Evolutionary conservation across 2,797 vertebrate species (phyloP).

Genomic region (Trematomus bernacchii): DNA sequence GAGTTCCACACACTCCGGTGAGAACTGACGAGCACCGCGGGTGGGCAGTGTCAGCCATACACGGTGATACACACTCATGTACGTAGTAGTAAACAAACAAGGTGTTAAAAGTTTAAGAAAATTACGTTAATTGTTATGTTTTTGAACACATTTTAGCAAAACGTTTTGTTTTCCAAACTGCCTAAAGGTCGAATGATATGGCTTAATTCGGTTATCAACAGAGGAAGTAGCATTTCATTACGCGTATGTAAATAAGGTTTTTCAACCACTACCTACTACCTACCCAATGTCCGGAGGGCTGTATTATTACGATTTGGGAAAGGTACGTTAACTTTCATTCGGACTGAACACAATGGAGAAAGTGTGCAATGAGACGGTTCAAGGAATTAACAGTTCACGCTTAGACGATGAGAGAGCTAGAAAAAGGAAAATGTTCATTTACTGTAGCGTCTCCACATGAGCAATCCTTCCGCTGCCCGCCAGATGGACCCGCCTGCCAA

Average conservation of each 20-base stretch:
- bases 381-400: neutral
- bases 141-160: neutral
- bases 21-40: slow-evolving; percentile 70
- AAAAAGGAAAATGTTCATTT: too few relatives aligned
- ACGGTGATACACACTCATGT: slow-evolving; percentile 7
- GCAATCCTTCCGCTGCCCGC: slow-evolving; percentile 64
- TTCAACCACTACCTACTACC: neutral
- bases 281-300: neutral
- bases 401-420: too few relatives aligned
- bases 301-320: neutral
- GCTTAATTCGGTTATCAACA: neutral
- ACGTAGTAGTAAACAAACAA: slow-evolving; percentile 22
- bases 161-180: neutral
- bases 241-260: neutral
- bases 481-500: slow-evolving; percentile 77
- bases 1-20: slow-evolving; percentile 73
- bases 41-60: slow-evolving; percentile 44
- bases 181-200: neutral
- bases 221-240: neutral
- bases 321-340: slow-evolving; percentile 15
- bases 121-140: neutral
- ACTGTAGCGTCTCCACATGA: slow-evolving; percentile 24
- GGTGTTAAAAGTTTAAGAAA: neutral
- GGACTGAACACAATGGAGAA: slow-evolving; percentile 20
- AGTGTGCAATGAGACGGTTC: slow-evolving; percentile 57